Conservation (phyloP, 2,797 vertebrate genomes). For the Amphiprion clarkii region DNA sequence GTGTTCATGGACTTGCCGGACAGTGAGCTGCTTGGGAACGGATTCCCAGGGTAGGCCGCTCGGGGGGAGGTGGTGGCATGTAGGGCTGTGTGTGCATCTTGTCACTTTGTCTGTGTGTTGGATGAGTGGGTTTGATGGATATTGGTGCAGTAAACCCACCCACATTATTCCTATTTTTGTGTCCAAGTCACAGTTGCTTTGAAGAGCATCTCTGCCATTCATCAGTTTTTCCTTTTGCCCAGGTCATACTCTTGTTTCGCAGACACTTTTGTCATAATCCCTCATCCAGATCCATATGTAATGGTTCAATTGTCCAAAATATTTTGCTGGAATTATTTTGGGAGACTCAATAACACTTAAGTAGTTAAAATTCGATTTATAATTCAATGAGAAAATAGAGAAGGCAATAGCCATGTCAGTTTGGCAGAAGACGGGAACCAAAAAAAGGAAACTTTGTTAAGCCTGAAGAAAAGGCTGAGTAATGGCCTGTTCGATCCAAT, state of each 20-base stretch:
- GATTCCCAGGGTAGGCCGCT: slow-evolving; percentile 87
- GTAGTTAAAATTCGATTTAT: not conserved
- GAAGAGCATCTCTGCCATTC: slow-evolving; percentile 42
- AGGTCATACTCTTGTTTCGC: slow-evolving; percentile 9
- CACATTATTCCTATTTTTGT: slow-evolving; percentile 29
- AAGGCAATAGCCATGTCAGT: not conserved
- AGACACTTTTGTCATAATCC: slow-evolving; percentile 12
- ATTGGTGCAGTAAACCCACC: not conserved
- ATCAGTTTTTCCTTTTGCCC: slow-evolving; percentile 18
- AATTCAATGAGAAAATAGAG: not conserved
- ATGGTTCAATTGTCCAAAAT: slow-evolving; percentile 23
- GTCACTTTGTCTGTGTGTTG: slow-evolving; percentile 64
- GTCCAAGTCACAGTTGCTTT: slow-evolving; percentile 32
- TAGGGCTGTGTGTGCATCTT: slow-evolving; percentile 72
- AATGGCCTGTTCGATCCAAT: slow-evolving; percentile 23
- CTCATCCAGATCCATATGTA: slow-evolving; percentile 8
- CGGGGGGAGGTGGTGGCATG: slow-evolving; percentile 68
- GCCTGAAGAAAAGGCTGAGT: not conserved
- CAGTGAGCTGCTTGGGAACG: slow-evolving; percentile 88
- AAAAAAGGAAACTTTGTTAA: not conserved
- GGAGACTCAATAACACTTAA: not conserved
- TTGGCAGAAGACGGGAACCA: not conserved
- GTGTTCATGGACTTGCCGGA: slow-evolving; percentile 91
- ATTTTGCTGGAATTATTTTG: not conserved
- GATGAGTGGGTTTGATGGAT: slow-evolving; percentile 24